Percentiles rank a stretch among this genome's conserved stretches.
Conservation (phyloP, 2,113 vertebrate species). For the Opisthocomus hoazin region DNA sequence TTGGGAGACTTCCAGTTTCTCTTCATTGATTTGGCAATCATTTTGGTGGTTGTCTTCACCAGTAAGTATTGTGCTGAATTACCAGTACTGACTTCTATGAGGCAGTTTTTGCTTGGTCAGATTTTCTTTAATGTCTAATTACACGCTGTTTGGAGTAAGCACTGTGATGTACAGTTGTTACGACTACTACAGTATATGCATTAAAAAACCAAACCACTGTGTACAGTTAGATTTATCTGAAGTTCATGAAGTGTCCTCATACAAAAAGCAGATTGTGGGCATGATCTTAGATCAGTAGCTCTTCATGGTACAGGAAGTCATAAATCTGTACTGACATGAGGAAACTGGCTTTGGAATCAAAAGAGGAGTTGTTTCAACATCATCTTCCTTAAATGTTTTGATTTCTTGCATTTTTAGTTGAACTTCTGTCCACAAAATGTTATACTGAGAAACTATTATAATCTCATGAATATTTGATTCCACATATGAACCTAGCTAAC, state of each 20-base stretch:
- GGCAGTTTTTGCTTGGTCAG: not conserved
- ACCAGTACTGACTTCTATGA: not conserved
- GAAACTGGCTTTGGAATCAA: not conserved
- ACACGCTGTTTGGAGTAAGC: not conserved
- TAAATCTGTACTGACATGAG: not conserved
- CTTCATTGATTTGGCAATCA: slow-evolving; percentile 96
- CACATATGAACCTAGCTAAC: not conserved
- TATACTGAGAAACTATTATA: not conserved
- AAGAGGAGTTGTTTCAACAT: not conserved
- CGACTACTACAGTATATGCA: not conserved
- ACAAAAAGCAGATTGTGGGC: not conserved
- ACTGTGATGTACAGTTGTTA: not conserved
- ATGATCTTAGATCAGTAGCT: not conserved
- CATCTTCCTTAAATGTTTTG: not conserved
- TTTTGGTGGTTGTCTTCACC: slow-evolving; percentile 93
- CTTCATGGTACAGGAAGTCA: not conserved
- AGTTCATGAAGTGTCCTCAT: not conserved
- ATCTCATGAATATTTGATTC: not conserved
- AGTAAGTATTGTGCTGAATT: slow-evolving; percentile 80
- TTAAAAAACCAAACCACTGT: not conserved
- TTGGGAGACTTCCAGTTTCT: slow-evolving; percentile 98
- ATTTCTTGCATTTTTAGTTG: not conserved
- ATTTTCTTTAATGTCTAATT: not conserved
- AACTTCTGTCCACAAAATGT: not conserved
- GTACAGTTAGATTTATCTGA: not conserved